Conservation (phyloP, 2,888 invertebrate genomes). For the Epirrhoe alternata region DNA sequence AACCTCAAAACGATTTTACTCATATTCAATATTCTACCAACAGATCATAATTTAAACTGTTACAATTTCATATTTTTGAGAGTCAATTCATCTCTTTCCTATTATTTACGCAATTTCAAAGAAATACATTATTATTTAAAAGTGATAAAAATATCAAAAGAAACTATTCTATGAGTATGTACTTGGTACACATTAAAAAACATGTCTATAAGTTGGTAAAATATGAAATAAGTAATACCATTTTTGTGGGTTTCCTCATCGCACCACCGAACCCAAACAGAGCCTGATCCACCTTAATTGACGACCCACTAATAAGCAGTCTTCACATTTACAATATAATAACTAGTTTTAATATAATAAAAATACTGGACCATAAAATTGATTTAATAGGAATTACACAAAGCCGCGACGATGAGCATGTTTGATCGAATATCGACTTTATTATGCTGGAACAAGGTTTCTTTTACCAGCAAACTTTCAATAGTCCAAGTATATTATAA, state of each 20-base stretch:
- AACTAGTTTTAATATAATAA: conserved; percentile 68
- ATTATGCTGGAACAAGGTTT: conserved; percentile 25
- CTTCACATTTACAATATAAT: conserved; percentile 72
- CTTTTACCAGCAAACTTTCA: conserved; percentile 11
- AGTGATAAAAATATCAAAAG: too few species aligned
- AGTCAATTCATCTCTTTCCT: too few species aligned
- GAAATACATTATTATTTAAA: too few species aligned
- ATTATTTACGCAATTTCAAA: too few species aligned
- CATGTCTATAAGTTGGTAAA: background rate
- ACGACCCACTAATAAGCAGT: conserved; percentile 81
- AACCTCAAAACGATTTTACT: background rate
- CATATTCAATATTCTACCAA: background rate
- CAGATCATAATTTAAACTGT: background rate
- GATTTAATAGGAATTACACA: conserved; percentile 77
- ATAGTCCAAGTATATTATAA: conserved; percentile 19
- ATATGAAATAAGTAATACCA: background rate
- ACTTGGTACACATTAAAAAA: too few species aligned
- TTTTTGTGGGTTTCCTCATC: conserved; percentile 32
- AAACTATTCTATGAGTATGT: too few species aligned
- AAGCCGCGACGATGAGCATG: conserved; percentile 43
- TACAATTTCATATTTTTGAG: too few species aligned
- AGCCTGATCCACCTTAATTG: conserved; percentile 69
- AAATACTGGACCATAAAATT: conserved; percentile 82
- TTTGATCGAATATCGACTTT: conserved; percentile 50
- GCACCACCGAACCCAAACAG: conserved; percentile 51